Base-by-base conservation (phyloP, 2,797 vertebrate species). In the Eulemur mongoz region DNA sequence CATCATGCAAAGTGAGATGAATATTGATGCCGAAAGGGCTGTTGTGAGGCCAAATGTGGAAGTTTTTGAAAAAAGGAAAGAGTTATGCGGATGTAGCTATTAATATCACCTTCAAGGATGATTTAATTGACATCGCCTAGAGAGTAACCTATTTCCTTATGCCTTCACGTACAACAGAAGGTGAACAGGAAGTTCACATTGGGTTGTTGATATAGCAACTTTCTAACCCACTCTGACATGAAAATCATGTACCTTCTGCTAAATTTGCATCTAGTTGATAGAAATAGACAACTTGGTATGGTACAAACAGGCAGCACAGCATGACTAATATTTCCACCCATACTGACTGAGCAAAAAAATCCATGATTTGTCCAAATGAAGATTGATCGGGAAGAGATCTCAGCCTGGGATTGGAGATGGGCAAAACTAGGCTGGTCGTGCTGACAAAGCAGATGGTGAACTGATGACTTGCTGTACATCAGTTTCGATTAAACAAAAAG, bases 401-500 rank as follows among this genome's bases (percentile, higher is more conserved):
- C 79, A 73, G 93, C 94, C 96, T 97, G 94, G 94, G 96, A 96
- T 75, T 63, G 17, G 96, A 96, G n/a, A 93, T 70, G 2, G 18
- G 69, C 80, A 93, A 72, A 91, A 96, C 84, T 25, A 7, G 3
- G 89, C 38, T 69, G 86, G 57, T 54, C 2, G 0, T 95, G 89
- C 93, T 97, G 89, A 95, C 69, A 80, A 92, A 93, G 91, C 63
- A 48, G 94, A 6, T 22, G 96, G 73, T 1, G 4, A 93, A 93
- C 61, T 35, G 95, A 92, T 95, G 87, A 87, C 83, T 97, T 93
- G 89, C 63, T 96, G 69, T 1, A 0, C 43, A 88, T 89, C 95
- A 96, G 92, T 96, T 78, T 85, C 89, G 95, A 96, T 93, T 96
- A 97, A 97, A 96, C 90, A 97, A 92, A 92, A 94, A 82, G 20